These are phyloP conservation scores for Beris morrisii DNA, from an alignment of 2,888 invertebrate genomes.

Conservation along the genomic window DNA sequence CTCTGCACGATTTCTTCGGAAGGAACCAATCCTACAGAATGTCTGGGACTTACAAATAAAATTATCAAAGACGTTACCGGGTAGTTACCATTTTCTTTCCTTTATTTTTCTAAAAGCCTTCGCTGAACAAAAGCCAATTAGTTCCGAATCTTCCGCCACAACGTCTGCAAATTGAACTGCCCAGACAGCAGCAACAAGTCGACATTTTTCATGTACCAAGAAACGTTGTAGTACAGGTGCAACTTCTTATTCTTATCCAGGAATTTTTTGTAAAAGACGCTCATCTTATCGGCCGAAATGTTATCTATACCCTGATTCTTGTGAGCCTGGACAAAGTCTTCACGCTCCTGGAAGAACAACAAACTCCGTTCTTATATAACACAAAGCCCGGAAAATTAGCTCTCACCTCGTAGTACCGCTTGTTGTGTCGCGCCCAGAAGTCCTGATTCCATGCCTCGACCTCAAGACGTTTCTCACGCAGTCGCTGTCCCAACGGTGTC, in stretches of 20 bases:
- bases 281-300: conserved; percentile 80
- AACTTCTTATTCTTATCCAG: conserved; percentile 77
- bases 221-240: conserved; percentile 76
- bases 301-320: conserved; percentile 58
- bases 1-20: no score
- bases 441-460: conserved; percentile 82
- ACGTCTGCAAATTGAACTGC: conserved; percentile 59
- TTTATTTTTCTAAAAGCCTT: no score
- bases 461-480: conserved; percentile 66
- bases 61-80: no score
- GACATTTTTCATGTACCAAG: conserved; percentile 82
- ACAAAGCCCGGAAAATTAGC: neutral
- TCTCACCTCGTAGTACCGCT: conserved; percentile 68
- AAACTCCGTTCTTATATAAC: neutral
- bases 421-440: conserved; percentile 83
- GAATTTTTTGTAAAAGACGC: conserved; percentile 83
- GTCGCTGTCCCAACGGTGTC: conserved; percentile 64
- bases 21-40: no score
- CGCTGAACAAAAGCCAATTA: no score
- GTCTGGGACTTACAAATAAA: no score
- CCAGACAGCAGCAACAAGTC: conserved; percentile 65
- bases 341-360: conserved; percentile 58
- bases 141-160: conserved; percentile 13
- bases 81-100: no score
- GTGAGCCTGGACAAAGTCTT: conserved; percentile 61